Evolutionary conservation across 30 jellyfish, hydroid and myxozoan genomes (phyloP), one percentile per base, ranked within the genome.

Genomic region (Morbakka virulenta): DNA sequence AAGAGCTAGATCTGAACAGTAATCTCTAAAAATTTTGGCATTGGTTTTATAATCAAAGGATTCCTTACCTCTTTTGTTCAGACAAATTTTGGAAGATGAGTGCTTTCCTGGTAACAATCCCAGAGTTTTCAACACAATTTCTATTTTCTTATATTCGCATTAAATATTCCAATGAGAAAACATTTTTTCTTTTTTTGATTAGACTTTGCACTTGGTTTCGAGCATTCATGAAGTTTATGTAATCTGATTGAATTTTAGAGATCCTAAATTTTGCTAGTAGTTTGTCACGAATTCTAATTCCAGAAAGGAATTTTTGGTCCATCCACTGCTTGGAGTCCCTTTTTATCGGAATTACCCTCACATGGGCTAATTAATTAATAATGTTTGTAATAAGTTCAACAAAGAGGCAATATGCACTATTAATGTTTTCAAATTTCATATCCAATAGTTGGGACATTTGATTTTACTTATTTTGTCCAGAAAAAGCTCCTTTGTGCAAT

Each of bases 21-120:
- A 53, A 20, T 53, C 69, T 20, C 25, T 53, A 20, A 12, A 53
- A 53, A 4, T 53, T 9, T 53, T 32, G 23, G 69, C 69, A 53
- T 53, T 53, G 69, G 69, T 53, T 53, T 53, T 53, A 53, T 53
- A 28, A 53, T 53, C 69, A 20, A 53, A 53, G 9, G 69, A 53
- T 53, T 4, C 32, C 22, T 53, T 9, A 32, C 12, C 12, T 9
- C n/a, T 12, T 47, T 47, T 47, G n/a, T n/a, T 47, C 14, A 47
- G n/a, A 9, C 61, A 47, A 9, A 47, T 47, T 47, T 47, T 47
- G 12, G 12, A 47, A 9, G 61, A 12, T 12, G 61, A 9, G 12
- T 20, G 12, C 25, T 53, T 4, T 53, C 22, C 69, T 20, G 69
- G 25, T 4, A 32, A 20, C 23, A 53, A 53, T 53, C 69, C 69